Evolutionary conservation across 2,888 invertebrate genomes (phyloP).

Genomic region (Adineta ricciae): DNA sequence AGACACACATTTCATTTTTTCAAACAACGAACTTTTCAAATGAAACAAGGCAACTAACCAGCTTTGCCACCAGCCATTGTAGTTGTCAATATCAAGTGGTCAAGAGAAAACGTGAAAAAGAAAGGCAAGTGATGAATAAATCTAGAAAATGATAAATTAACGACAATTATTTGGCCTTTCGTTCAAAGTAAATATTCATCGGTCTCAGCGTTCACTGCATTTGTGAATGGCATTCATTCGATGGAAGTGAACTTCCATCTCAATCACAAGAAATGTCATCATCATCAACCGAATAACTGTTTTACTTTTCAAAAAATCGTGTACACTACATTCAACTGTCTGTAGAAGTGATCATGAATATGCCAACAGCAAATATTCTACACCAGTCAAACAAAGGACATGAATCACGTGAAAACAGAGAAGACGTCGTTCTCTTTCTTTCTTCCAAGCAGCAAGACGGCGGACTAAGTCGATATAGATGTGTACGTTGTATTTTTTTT

Average conservation of each 20-base stretch:
- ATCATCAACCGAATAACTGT: background rate
- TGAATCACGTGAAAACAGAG: background rate
- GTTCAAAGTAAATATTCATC: background rate
- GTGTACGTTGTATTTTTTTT: background rate
- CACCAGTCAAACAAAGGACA: background rate
- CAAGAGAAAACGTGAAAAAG: background rate
- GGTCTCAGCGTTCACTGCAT: background rate
- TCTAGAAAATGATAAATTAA: background rate
- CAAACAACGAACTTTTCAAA: no score
- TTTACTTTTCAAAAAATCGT: background rate
- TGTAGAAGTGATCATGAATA: background rate
- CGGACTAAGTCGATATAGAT: background rate
- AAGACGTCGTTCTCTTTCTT: background rate
- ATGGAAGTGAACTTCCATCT: background rate
- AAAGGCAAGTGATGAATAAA: background rate
- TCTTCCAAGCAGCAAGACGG: background rate
- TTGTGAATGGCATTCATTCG: background rate
- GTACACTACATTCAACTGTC: background rate
- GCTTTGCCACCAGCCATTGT: constrained; percentile 34
- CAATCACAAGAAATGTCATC: background rate
- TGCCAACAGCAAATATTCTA: background rate
- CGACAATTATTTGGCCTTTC: no score
- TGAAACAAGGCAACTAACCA: background rate
- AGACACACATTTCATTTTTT: constrained; percentile 43
- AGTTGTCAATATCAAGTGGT: background rate